Percentiles rank a stretch among this genome's conserved stretches.
These are phyloP conservation scores for Rotaria magnacalcarata DNA, from an alignment of 2,888 invertebrate species.

Conservation along the genomic window DNA sequence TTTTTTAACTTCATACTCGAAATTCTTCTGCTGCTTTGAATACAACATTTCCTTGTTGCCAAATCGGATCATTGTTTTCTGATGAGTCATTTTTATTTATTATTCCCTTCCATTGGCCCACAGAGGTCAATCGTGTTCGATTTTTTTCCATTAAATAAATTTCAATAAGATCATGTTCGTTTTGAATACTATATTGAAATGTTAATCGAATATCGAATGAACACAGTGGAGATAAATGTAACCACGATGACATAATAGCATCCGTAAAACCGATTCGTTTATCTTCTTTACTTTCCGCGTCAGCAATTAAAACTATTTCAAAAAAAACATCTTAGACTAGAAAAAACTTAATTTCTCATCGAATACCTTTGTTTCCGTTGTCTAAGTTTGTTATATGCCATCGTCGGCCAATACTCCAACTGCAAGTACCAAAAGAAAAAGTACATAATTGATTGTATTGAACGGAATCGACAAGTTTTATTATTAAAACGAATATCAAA, in stretches of 20 bases:
- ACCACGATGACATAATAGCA: not conserved
- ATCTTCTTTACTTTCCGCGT: not conserved
- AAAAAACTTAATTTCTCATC: not conserved
- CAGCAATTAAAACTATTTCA: not conserved
- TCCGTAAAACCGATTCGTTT: not conserved
- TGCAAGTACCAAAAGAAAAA: slow-evolving; percentile 11
- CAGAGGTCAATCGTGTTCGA: not conserved
- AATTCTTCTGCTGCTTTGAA: not conserved
- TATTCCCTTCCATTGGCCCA: not conserved
- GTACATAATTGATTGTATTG: not conserved
- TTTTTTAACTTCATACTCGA: not conserved
- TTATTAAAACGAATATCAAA: not conserved
- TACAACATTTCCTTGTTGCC: not conserved
- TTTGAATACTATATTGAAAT: not conserved
- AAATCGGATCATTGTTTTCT: not conserved
- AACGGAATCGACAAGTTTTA: not conserved
- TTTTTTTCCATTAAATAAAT: not conserved
- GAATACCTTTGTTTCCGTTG: not conserved
- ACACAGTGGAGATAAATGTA: not conserved
- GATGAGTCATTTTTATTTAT: not conserved
- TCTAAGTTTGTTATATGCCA: not conserved
- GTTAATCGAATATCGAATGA: not conserved
- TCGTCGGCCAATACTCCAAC: not conserved
- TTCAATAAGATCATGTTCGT: not conserved
- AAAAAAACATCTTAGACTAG: too few relatives aligned